phyloP scores from a whole-genome alignment of 1,140 invertebrate genomes.

The Aphaenogaster rudis region DNA sequence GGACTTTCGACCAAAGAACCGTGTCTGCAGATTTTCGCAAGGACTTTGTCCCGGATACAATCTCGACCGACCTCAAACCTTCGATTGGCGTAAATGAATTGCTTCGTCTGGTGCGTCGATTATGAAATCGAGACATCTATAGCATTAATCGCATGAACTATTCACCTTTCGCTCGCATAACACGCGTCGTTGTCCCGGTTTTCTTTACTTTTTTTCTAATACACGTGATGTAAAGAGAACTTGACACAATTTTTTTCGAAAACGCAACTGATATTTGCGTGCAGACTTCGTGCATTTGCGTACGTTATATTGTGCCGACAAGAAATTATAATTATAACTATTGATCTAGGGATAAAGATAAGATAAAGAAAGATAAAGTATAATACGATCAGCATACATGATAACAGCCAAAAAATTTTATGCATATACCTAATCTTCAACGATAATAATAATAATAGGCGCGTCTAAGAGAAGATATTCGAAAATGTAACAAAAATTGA shows the following conservation, averaged over 20 bases:
- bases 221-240: not conserved
- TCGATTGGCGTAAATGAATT: not conserved
- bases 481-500: constrained; percentile 8
- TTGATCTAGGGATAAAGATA: constrained; percentile 9
- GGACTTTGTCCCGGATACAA: not conserved
- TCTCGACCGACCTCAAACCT: not conserved
- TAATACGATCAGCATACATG: not conserved
- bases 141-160: constrained; percentile 53
- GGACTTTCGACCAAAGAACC: not conserved
- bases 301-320: not conserved
- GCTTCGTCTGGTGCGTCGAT: constrained; percentile 2
- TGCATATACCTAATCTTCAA: not conserved
- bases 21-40: not conserved
- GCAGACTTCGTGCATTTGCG: not conserved
- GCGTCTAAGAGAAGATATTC: not conserved
- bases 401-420: not conserved
- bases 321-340: constrained; percentile 17
- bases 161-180: constrained; percentile 24
- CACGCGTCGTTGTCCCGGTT: not conserved
- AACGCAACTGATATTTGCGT: constrained; percentile 4
- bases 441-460: not conserved
- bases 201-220: not conserved
- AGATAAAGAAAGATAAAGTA: constrained; percentile 17
- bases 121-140: constrained; percentile 26
- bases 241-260: not conserved